A percentile compares a stretch with the other conserved stretches of the same genome.
phyloP scores from a whole-genome alignment of 2,888 invertebrate genomes.

The Sicus ferrugineus region DNA sequence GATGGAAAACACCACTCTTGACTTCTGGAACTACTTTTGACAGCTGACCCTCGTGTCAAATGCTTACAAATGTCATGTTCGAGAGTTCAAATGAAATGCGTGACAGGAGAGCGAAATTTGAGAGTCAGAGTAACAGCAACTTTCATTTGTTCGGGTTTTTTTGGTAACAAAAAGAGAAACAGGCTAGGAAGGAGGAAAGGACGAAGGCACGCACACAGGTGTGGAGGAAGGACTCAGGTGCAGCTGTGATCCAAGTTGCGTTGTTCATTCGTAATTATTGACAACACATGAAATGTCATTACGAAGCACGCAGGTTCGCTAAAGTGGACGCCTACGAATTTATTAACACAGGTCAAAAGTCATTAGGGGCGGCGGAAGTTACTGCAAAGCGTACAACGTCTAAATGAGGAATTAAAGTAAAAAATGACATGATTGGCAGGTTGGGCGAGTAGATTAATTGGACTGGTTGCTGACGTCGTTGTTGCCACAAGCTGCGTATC shows the following conservation, averaged over 20 bases:
- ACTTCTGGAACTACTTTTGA: conserved; percentile 22
- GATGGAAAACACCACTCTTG: neutral
- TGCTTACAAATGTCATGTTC: conserved; percentile 5
- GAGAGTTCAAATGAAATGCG: conserved; percentile 22
- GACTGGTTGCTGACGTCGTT: neutral
- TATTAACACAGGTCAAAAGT: conserved; percentile 16
- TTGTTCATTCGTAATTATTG: conserved; percentile 29
- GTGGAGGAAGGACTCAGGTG: neutral
- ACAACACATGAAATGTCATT: conserved; percentile 35
- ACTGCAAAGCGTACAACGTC: no score
- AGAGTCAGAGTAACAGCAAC: neutral
- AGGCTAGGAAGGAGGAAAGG: neutral
- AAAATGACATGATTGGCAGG: no score
- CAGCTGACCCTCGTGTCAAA: conserved; percentile 33
- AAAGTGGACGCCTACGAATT: conserved; percentile 7
- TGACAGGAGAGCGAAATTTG: conserved; percentile 5
- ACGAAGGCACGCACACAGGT: neutral
- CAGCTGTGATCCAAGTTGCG: conserved; percentile 8
- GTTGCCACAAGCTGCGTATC: neutral
- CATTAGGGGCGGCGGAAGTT: neutral
- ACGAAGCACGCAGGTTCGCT: conserved; percentile 25
- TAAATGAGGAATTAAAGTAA: no score
- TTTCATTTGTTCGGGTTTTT: neutral
- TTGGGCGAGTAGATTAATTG: no score
- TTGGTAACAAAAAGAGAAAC: neutral